Base-by-base conservation (phyloP, 2,888 invertebrate genomes). In the Meiosimyza decipiens region DNA sequence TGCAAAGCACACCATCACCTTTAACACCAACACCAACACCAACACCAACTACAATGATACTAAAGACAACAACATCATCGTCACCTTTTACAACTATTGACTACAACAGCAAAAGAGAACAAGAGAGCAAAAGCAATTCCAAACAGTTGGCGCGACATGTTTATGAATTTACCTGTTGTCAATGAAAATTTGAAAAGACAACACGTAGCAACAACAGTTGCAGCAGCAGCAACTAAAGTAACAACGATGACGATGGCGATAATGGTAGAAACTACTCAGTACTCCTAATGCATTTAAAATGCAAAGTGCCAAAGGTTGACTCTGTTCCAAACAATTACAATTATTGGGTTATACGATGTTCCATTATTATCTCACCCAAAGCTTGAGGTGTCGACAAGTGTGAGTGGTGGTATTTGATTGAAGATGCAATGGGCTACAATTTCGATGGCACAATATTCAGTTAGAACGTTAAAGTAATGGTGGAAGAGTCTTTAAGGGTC, bases 311-410 rank as follows among this genome's bases (percentile, higher is more conserved):
- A 68, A 68, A 72, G 72, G 67, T 72, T 72, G 67, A 72, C 7
- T 40, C 72, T 67, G 63, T 60, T 62, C 67, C 72, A 52, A 70
- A 63, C 72, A 72, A 72, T 72, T 67, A 63, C 72, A 72, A 60
- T 67, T 67, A 72, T 60, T 52, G 62, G 60, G 62, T 62, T 62
- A 55, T 47, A 40, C 28, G 50, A 57, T 50, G 51, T 64, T n/a
- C 28, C 69, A 40, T 40, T 40, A 40, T 40, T 40, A 40, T 40
- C 40, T 40, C 40, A 40, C 40, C 40, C 40, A 40, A 40, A 2
- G 40, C 40, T 4, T 2, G 22, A 22, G 22, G 7, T 7, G 40
- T 40, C 40, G 40, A 40, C 40, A 7, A 7, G 22, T 22, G 22
- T 22, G 40, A 40, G 40, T 40, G 6, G 40, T 40, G 40, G 40